These are phyloP conservation scores for Phoxinus phoxinus DNA, from an alignment of 2,113 vertebrate genomes.

Conservation along the genomic window DNA sequence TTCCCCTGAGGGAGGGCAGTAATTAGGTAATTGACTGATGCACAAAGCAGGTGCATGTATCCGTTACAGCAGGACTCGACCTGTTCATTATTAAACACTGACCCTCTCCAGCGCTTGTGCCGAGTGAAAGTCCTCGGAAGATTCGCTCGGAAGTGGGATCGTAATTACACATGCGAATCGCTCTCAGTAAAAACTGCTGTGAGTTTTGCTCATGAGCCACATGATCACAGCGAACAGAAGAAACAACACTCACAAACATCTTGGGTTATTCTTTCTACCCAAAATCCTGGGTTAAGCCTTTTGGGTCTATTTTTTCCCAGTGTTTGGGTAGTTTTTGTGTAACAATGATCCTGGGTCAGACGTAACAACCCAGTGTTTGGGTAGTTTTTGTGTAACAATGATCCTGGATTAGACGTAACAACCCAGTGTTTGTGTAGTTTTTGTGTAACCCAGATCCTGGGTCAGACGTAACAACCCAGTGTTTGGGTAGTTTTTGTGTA, in stretches of 20 bases:
- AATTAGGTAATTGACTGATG: conserved; percentile 85
- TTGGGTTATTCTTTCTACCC: too few species aligned
- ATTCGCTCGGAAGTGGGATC: conserved; percentile 62
- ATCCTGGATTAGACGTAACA: too few species aligned
- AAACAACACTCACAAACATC: background rate
- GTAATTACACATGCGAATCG: conserved; percentile 71
- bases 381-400: too few species aligned
- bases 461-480: too few species aligned
- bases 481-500: too few species aligned
- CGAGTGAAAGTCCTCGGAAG: conserved; percentile 67
- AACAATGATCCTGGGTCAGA: too few species aligned
- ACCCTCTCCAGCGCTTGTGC: conserved; percentile 76
- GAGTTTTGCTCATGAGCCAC: background rate
- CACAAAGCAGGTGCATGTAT: conserved; percentile 83
- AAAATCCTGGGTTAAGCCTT: too few species aligned
- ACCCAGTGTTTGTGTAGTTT: too few species aligned
- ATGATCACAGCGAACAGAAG: conserved; percentile 9
- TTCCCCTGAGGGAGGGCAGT: conserved; percentile 79
- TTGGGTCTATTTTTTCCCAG: too few species aligned
- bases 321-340: too few species aligned
- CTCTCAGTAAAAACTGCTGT: conserved; percentile 38
- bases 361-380: too few species aligned
- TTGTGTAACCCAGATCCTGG: too few species aligned
- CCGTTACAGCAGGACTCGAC: conserved; percentile 76
- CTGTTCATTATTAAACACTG: conserved; percentile 82